Conservation (phyloP, 1,140 invertebrate species). For the Trachelipus rathkii region DNA sequence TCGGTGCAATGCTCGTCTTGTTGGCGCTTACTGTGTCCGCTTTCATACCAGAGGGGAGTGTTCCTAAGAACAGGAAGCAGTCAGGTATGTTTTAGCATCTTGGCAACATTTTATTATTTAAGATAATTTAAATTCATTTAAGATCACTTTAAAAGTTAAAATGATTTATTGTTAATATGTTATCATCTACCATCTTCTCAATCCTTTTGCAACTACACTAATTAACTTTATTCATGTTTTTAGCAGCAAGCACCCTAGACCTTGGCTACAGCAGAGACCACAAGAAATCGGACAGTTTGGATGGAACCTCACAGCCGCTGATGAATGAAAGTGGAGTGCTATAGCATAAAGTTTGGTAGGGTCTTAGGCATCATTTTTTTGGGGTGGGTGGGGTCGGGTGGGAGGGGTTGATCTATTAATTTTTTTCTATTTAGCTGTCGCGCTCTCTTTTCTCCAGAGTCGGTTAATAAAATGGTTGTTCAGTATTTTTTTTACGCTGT, state of each 20-base stretch:
- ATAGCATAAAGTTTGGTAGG: constrained; percentile 36
- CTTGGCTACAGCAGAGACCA: constrained; percentile 46
- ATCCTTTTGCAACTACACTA: too few relatives aligned
- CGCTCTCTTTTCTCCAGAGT: too few relatives aligned
- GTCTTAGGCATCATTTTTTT: not conserved
- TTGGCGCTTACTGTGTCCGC: constrained; percentile 87
- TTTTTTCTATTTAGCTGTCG: too few relatives aligned
- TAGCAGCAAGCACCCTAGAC: constrained; percentile 44
- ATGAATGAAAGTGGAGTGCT: constrained; percentile 46
- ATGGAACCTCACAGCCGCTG: constrained; percentile 44
- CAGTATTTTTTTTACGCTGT: too few relatives aligned
- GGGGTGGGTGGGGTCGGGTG: too few relatives aligned
- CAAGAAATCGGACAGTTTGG: constrained; percentile 46
- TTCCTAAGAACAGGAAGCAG: constrained; percentile 29
- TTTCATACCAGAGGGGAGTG: constrained; percentile 71
- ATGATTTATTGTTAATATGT: too few relatives aligned
- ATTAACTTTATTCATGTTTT: not conserved
- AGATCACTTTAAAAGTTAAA: too few relatives aligned
- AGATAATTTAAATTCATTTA: too few relatives aligned
- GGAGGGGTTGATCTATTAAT: too few relatives aligned
- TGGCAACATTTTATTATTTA: not conserved
- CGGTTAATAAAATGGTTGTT: too few relatives aligned
- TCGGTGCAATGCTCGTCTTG: constrained; percentile 93
- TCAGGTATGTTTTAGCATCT: constrained; percentile 29
- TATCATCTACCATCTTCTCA: too few relatives aligned